Evolutionary conservation across 92 coral and sea anemone genomes (phyloP).

Genomic region (Palythoa heliodiscus): DNA sequence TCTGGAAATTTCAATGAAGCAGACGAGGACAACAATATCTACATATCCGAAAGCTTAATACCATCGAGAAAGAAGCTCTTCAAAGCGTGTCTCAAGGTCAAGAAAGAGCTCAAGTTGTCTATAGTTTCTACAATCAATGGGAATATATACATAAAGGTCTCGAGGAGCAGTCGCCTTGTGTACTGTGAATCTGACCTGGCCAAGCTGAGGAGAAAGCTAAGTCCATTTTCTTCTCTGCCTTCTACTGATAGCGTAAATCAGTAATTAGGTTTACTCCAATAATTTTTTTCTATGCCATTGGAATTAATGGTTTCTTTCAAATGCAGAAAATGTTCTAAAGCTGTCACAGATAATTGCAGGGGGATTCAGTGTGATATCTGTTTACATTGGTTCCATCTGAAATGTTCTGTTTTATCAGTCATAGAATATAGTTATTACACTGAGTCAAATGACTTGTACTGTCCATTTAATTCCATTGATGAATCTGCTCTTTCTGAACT

Average conservation of each 20-base stretch:
- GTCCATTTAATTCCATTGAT: slow-evolving; percentile 18
- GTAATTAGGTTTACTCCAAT: slow-evolving; percentile 23
- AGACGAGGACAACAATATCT: slow-evolving; percentile 16
- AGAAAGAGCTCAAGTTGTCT: slow-evolving; percentile 16
- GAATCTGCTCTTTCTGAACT: slow-evolving; percentile 26
- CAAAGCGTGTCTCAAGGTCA: slow-evolving; percentile 28
- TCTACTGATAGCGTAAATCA: slow-evolving; percentile 23
- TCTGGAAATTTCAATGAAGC: slow-evolving; percentile 21
- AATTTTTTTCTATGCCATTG: slow-evolving; percentile 19
- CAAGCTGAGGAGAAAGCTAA: slow-evolving; percentile 32
- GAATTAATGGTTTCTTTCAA: slow-evolving; percentile 9
- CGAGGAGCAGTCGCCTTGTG: slow-evolving; percentile 29
- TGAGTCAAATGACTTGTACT: background rate
- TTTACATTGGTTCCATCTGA: slow-evolving; percentile 16
- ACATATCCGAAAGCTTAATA: slow-evolving; percentile 28
- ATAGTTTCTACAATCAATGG: slow-evolving; percentile 24
- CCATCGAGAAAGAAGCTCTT: slow-evolving; percentile 25
- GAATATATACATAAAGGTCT: slow-evolving; percentile 21
- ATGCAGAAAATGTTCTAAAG: background rate
- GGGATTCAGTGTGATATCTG: slow-evolving; percentile 14
- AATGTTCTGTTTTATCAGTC: slow-evolving; percentile 6
- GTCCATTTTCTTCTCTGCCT: background rate
- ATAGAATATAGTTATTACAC: slow-evolving; percentile 11
- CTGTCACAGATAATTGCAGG: background rate
- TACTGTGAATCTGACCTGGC: slow-evolving; percentile 27